Evolutionary conservation across 2,113 vertebrate species (phyloP).

Genomic region (Cebidichthys violaceus): DNA sequence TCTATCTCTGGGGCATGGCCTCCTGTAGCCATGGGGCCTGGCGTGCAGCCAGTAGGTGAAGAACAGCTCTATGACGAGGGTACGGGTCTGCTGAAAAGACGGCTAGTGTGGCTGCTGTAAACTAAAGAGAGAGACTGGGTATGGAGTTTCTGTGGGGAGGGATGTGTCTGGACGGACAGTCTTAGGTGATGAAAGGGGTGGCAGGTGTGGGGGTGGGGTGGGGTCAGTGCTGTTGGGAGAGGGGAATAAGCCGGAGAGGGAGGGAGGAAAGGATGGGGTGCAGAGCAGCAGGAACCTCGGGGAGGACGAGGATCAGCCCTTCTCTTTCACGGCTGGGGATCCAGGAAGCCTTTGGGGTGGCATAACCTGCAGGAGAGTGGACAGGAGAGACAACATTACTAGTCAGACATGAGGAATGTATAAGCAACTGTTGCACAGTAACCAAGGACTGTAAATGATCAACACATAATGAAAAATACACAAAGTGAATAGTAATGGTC

Average conservation of each 20-base stretch:
- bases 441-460: not conserved
- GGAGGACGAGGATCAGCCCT: conserved; percentile 86
- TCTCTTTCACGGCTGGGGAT: conserved; percentile 91
- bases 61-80: not conserved
- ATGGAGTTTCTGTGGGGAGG: conserved; percentile 2
- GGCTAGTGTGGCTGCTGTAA: conserved; percentile 1
- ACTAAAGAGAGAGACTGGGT: not conserved
- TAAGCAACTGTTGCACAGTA: not conserved
- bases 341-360: conserved; percentile 89
- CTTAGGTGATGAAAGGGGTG: not conserved
- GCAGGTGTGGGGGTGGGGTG: not conserved
- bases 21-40: conserved; percentile 90
- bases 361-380: conserved; percentile 88
- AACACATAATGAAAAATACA: not conserved
- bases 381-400: not conserved
- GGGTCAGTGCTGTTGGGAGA: conserved; percentile 22
- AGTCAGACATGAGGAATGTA: not conserved
- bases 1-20: conserved; percentile 86
- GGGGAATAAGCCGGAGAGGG: conserved; percentile 9
- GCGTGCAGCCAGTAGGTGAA: conserved; percentile 62
- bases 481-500: not conserved
- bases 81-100: not conserved
- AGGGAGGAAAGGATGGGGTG: conserved; percentile 16
- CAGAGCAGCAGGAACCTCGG: conserved; percentile 52
- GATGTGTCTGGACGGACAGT: not conserved